phyloP scores from a whole-genome alignment of 2,888 invertebrate genomes.

The Oscheius sp. region DNA sequence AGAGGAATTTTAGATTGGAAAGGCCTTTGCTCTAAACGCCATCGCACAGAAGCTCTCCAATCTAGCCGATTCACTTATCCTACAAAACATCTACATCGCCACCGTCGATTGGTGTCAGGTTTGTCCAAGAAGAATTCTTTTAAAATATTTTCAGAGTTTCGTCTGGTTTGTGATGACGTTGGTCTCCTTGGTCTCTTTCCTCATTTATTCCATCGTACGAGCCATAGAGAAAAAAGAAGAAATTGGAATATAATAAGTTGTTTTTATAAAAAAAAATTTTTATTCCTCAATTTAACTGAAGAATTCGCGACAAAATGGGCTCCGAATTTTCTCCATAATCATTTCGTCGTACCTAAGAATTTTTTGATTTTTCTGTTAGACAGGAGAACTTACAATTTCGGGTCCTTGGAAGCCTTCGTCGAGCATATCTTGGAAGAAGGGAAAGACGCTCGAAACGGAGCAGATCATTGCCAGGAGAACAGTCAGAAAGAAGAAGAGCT shows the following conservation, averaged over 20 bases:
- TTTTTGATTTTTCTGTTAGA: not conserved
- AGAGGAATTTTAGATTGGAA: conserved; percentile 55
- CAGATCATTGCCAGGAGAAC: not conserved
- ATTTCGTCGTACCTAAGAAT: not conserved
- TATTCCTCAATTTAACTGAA: not conserved
- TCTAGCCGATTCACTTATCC: conserved; percentile 52
- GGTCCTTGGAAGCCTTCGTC: conserved; percentile 1
- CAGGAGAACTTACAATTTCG: not conserved
- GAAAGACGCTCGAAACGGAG: conserved; percentile 4
- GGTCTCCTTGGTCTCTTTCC: conserved; percentile 46
- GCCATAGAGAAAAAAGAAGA: conserved; percentile 51
- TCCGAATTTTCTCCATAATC: not conserved
- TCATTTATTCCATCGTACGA: conserved; percentile 51
- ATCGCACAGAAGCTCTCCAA: conserved; percentile 58
- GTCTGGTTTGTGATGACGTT: conserved; percentile 60
- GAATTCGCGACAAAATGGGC: not conserved
- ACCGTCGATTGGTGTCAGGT: conserved; percentile 65
- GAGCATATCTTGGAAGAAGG: conserved; percentile 15
- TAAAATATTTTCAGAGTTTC: conserved; percentile 47
- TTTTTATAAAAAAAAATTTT: conserved; percentile 11
- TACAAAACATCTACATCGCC: conserved; percentile 62
- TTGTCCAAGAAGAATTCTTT: not conserved
- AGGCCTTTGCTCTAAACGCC: conserved; percentile 58
- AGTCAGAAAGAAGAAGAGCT: not conserved
- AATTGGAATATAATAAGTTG: conserved; percentile 47